Evolutionary conservation across 1,140 invertebrate genomes (phyloP), one percentile per base, ranked within the genome.

Genomic region (Drosophila serrata): DNA sequence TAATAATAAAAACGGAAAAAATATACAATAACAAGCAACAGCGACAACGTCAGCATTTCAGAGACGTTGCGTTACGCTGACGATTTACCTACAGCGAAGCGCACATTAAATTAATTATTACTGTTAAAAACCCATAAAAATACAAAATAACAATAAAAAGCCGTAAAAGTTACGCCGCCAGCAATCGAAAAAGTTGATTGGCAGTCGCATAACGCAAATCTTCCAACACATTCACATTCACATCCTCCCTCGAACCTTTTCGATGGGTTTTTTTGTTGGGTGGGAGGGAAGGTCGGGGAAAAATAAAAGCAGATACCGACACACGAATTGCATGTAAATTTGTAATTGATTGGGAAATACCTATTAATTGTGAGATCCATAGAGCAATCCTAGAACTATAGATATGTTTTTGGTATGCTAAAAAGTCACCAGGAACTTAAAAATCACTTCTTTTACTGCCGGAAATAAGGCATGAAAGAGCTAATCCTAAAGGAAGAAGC

Each of bases 71-170:
- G 81, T 72, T 72, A 58, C 39, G 49, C 33, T 48, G 70, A 35
- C 81, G 61, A 87, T 90, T 88, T 90, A 88, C 85, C 85, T 88
- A 88, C 85, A 85, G 78, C 85, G 59, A 70, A 57, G 85, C 61
- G 60, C 61, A 61, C 81, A 90, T 90, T 90, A 81, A 85, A 90
- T 90, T 90, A 90, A 90, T 90, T 90, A 81, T 90, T 90, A 85
- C 81, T 79, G 85, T 90, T 90, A 90, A 90, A 90, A 90, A 90
- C 56, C 69, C 77, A 85, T 90, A 85, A 87, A 90, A 84, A 63
- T 57, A 59, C 42, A 65, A 84, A 80, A 88, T 88, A 81, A 79
- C 74, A 81, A 88, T 84, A 80, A 88, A 88, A 79, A 75, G 75
- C 67, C 78, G 53, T 88, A 90, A 88, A 84, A 81, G 77, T 78